These are phyloP conservation scores for Onthophagus taurus DNA, from an alignment of 1,140 invertebrate genomes.

Conservation along the genomic window DNA sequence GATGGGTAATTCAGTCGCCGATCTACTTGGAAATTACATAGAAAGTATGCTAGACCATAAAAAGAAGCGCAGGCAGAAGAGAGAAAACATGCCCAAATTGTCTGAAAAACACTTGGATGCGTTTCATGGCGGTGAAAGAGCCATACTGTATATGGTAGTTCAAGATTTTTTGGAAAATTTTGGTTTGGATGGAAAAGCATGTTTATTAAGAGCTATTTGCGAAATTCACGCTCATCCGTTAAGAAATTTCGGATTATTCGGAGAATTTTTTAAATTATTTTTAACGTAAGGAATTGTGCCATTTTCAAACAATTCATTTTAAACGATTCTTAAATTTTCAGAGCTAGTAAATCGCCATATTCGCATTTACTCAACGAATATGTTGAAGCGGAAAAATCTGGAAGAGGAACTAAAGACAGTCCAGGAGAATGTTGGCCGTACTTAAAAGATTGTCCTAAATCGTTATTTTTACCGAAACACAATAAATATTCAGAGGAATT, in stretches of 20 bases:
- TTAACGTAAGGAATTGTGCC: slow-evolving; percentile 70
- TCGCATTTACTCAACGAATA: slow-evolving; percentile 61
- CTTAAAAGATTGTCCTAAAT: slow-evolving; percentile 72
- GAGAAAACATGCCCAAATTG: slow-evolving; percentile 29
- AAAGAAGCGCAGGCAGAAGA: slow-evolving; percentile 47
- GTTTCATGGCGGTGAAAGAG: slow-evolving; percentile 69
- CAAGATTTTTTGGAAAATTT: slow-evolving; percentile 68
- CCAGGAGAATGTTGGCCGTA: slow-evolving; percentile 77
- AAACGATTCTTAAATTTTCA: slow-evolving; percentile 36
- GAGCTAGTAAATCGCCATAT: slow-evolving; percentile 72
- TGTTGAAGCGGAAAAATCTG: slow-evolving; percentile 67
- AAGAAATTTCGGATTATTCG: slow-evolving; percentile 65
- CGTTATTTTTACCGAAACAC: slow-evolving; percentile 55
- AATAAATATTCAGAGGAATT: slow-evolving; percentile 56
- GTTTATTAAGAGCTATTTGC: slow-evolving; percentile 71
- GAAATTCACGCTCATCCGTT: slow-evolving; percentile 72
- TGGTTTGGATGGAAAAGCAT: slow-evolving; percentile 70
- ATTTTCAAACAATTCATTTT: background rate
- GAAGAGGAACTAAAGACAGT: slow-evolving; percentile 45
- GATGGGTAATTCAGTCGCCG: slow-evolving; percentile 58
- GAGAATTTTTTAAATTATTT: slow-evolving; percentile 70
- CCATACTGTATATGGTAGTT: slow-evolving; percentile 60
- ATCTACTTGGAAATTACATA: slow-evolving; percentile 54
- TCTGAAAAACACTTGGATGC: slow-evolving; percentile 34
- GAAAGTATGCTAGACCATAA: slow-evolving; percentile 56